Evolutionary conservation across 2,113 vertebrate species (phyloP), one percentile per base, ranked within the genome.

Genomic region (Emydura subglobosa): DNA sequence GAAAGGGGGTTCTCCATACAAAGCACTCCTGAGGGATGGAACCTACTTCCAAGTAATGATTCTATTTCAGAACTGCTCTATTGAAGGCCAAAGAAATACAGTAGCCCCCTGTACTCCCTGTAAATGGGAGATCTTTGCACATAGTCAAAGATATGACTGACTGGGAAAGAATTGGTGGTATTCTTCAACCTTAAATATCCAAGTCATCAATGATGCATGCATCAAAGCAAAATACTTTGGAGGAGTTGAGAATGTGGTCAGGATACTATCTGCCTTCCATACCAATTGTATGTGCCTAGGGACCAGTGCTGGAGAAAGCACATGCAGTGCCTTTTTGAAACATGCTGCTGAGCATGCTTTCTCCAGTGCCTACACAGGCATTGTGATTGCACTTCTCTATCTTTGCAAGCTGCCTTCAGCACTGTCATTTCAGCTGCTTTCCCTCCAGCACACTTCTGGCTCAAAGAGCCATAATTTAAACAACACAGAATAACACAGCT

Each of bases 401-500:
- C 72, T 88, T 86, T 11, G 42, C 1, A 0, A 47, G 50, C 59
- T 82, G 47, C 76, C 61, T 91, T n/a, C 44, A 85, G 24, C 5
- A 22, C 42, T 83, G 7, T 39, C 50, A n/a, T 72, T 44, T 51
- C 59, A 81, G 2, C n/a, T 90, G 59, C 50, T 54, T 54, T 94
- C 79, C 78, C 5, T 82, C 42, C 34, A 86, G 31, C 24, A 44
- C 21, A 34, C 2, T 5, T 47, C 7, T 72, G 61, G 34, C 51
- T 82, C 24, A 89, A 11, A 90, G 4, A 91, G 10, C 1, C 55
- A 47, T 83, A 74, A 85, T 11, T 92, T 91, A 89, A 93, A 96
- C 94, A 42, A 55, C 1, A 87, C 10, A 27, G 44, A n/a, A 82
- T 76, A 68, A 84, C 87, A 93, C 51, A 55, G 1, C 19, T 72